Evolutionary conservation across 2,888 invertebrate species (phyloP).

Genomic region (Phortica okadai): DNA sequence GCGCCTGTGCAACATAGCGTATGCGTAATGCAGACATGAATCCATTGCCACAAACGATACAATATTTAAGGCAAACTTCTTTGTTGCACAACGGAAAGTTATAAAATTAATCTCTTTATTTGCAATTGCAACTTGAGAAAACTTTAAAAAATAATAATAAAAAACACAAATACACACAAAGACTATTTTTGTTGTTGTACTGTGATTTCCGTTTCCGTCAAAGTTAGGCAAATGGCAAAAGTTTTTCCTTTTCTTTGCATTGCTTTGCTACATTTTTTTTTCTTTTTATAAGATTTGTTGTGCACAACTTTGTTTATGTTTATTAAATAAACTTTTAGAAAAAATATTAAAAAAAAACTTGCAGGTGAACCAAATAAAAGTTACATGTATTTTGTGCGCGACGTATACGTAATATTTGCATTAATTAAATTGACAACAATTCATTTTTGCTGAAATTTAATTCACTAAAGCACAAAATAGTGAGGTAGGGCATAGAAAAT

Average conservation of each 20-base stretch:
- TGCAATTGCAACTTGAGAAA: background rate
- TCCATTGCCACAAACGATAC: background rate
- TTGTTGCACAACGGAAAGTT: conserved; percentile 41
- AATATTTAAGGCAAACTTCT: background rate
- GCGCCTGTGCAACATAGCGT: conserved; percentile 57
- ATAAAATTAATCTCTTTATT: conserved; percentile 53
- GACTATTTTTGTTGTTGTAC: conserved; percentile 28
- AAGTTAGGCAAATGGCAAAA: no score
- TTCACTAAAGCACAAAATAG: background rate
- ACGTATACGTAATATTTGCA: background rate
- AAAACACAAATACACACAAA: background rate
- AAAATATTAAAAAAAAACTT: background rate
- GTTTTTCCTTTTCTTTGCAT: conserved; percentile 11
- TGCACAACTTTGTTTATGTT: conserved; percentile 56
- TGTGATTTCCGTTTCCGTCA: conserved; percentile 32
- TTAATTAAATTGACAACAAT: no score
- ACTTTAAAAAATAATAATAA: no score
- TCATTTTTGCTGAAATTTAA: no score
- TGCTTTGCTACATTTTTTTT: conserved; percentile 13
- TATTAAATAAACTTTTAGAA: conserved; percentile 64
- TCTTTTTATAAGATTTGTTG: conserved; percentile 58
- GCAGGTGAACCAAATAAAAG: no score
- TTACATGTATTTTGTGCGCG: background rate
- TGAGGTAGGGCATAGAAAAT: no score
- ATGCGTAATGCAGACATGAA: conserved; percentile 55